These are phyloP conservation scores for Brachionus calyciflorus DNA, from an alignment of 1,140 invertebrate species.

Conservation along the genomic window DNA sequence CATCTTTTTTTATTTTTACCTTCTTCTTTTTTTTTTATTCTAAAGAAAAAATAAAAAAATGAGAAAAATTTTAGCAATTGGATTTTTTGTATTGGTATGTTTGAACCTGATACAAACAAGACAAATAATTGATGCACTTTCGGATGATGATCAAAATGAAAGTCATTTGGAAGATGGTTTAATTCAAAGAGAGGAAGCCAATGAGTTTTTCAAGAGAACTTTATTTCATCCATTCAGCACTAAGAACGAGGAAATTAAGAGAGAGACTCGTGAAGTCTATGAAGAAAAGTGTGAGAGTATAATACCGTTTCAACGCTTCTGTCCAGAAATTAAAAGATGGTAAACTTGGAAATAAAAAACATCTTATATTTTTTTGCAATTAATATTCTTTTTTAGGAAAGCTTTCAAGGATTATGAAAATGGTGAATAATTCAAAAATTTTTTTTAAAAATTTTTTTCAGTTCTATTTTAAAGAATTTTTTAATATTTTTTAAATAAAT, in stretches of 20 bases:
- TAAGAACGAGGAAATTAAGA: conserved; percentile 43
- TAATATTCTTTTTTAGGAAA: conserved; percentile 7
- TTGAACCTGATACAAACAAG: not conserved
- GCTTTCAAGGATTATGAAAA: conserved; percentile 33
- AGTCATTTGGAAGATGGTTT: conserved; percentile 22
- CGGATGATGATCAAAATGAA: not conserved
- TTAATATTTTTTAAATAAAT: too few relatives aligned
- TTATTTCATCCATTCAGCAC: conserved; percentile 44
- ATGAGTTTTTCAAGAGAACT: conserved; percentile 27
- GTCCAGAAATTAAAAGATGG: conserved; percentile 45
- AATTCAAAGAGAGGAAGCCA: conserved; percentile 25
- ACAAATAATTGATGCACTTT: not conserved
- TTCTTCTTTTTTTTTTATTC: not conserved
- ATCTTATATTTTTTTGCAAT: not conserved
- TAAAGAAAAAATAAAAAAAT: not conserved
- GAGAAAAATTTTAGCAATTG: conserved; percentile 3
- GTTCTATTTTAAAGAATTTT: too few relatives aligned
- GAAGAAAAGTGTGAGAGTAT: conserved; percentile 25
- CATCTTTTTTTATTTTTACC: too few relatives aligned
- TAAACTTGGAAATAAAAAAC: not conserved
- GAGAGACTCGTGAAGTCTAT: conserved; percentile 44
- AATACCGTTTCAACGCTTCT: conserved; percentile 5
- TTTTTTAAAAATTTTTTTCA: too few relatives aligned
- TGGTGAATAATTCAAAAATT: conserved; percentile 4
- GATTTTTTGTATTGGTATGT: not conserved